Percentiles rank a stretch among this genome's conserved stretches.
These are phyloP conservation scores for Lymantria monacha DNA, from an alignment of 2,888 invertebrate species.

Conservation along the genomic window DNA sequence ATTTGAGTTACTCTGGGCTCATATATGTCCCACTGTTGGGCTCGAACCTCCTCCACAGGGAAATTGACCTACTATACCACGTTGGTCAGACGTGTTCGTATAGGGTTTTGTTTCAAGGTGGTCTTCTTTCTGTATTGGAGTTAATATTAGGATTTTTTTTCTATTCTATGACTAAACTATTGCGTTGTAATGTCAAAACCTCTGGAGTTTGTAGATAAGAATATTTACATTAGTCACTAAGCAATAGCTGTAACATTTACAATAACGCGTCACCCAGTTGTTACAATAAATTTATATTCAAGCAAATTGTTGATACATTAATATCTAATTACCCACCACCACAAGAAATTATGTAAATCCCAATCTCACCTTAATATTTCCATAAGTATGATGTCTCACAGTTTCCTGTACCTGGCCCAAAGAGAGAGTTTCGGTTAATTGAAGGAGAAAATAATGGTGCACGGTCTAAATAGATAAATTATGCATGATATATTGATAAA, in stretches of 20 bases:
- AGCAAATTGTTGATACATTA: not conserved
- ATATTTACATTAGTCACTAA: not conserved
- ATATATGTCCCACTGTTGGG: no score
- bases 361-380: slow-evolving; percentile 86
- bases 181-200: not conserved
- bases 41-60: no score
- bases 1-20: no score
- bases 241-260: not conserved
- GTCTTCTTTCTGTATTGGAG: no score
- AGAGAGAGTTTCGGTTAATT: slow-evolving; percentile 76
- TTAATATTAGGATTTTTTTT: no score
- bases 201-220: not conserved
- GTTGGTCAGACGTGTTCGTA: no score
- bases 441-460: slow-evolving; percentile 60
- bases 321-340: slow-evolving; percentile 33
- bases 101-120: no score
- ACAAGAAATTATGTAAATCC: slow-evolving; percentile 48
- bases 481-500: not conserved
- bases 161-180: no score
- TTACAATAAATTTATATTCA: not conserved
- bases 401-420: slow-evolving; percentile 87
- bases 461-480: slow-evolving; percentile 18
- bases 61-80: no score
- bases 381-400: slow-evolving; percentile 86
- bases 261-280: not conserved